Percentiles rank a stretch among this genome's conserved stretches.
Evolutionary conservation across 2,113 vertebrate genomes (phyloP).

Genomic region (Hucho hucho): DNA sequence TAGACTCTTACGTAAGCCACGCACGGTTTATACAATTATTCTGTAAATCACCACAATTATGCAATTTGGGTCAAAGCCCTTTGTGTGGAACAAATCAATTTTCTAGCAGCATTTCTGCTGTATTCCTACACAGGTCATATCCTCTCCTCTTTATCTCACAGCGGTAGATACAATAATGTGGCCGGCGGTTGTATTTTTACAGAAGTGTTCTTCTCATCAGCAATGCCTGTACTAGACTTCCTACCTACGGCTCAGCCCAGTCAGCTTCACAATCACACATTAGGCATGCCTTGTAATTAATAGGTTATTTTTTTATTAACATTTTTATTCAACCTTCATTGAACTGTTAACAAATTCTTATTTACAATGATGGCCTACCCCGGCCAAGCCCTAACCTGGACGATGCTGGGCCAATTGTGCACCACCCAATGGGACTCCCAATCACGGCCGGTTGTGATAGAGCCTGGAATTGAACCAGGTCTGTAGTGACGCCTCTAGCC

Average conservation of each 20-base stretch:
- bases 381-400: too few relatives aligned
- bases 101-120: neutral
- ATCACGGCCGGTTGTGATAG: too few relatives aligned
- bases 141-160: neutral
- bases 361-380: too few relatives aligned
- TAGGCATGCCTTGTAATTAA: slow-evolving; percentile 27
- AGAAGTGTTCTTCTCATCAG: neutral
- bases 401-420: too few relatives aligned
- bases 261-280: slow-evolving; percentile 10
- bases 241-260: neutral
- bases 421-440: too few relatives aligned
- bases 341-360: too few relatives aligned
- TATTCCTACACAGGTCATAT: neutral
- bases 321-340: too few relatives aligned
- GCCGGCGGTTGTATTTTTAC: neutral
- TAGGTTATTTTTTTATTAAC: neutral
- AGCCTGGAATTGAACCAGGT: too few relatives aligned
- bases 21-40: too few relatives aligned
- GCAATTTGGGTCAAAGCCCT: neutral
- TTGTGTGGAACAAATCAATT: neutral
- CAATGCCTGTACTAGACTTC: neutral
- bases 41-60: neutral
- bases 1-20: too few relatives aligned
- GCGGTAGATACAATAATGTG: neutral
- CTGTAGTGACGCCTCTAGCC: too few relatives aligned